Conservation (phyloP, 2,797 vertebrate species). For the Saguinus oedipus region DNA sequence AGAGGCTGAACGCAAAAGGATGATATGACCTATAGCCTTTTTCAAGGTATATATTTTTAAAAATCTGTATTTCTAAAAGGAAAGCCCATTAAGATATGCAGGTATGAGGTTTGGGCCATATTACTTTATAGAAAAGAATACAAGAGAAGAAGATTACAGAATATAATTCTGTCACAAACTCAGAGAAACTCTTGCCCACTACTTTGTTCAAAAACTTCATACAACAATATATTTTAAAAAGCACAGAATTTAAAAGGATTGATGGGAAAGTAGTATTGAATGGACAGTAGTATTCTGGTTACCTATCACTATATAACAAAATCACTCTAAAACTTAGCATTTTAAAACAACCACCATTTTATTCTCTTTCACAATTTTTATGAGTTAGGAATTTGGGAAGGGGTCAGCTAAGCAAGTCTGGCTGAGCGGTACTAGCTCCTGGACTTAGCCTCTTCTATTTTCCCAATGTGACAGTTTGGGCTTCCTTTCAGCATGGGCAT, state of each 20-base stretch:
- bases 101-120: neutral
- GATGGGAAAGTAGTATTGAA: neutral
- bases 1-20: neutral
- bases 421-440: neutral
- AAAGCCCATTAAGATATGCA: slow-evolving; percentile 17
- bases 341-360: neutral
- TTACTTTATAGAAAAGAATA: neutral
- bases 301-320: neutral
- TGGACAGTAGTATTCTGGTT: neutral
- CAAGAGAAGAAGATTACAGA: neutral
- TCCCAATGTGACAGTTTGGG: neutral
- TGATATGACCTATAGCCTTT: neutral
- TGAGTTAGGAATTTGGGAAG: slow-evolving; percentile 17
- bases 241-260: neutral
- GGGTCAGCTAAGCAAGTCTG: neutral
- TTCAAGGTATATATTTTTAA: neutral
- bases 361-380: slow-evolving; percentile 10
- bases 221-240: neutral
- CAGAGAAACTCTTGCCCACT: neutral
- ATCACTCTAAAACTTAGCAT: slow-evolving; percentile 25
- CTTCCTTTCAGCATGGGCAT: neutral
- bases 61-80: slow-evolving; percentile 24
- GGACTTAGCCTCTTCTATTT: neutral
- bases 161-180: neutral
- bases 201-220: slow-evolving; percentile 1